Evolutionary conservation across 37 sponge, comb jelly and placozoan genomes (phyloP), one percentile per base, ranked within the genome.

Genomic region (Diacarnus erythraeanus): DNA sequence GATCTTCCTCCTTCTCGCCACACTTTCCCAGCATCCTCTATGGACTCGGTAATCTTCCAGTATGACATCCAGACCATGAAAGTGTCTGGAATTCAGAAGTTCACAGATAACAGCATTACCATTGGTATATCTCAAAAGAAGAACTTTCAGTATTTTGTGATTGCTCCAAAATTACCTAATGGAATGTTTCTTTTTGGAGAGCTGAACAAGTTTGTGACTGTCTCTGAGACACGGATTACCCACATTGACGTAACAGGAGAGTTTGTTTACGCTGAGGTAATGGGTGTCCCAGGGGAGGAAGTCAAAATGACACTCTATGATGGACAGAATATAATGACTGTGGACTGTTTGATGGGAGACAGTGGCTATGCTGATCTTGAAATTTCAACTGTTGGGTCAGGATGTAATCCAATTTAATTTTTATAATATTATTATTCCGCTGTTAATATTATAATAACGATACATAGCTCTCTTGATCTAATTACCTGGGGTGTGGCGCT

Each of bases 151-250:
- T 77, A 80, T 33, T 88, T 85, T 85, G 29, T 41, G 30, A 31
- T 93, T 38, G 89, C 89, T 27, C 89, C 89, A 0, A 42, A 77
- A 0, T 1, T 84, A 0, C 5, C 57, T 6, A 88, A 77, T 64
- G 85, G 90, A 1, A 72, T 67, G 75, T 74, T 51, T 21, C 69
- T 93, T n/a, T 79, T 93, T 61, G 93, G 93, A 26, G 93, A 93
- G 64, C 40, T 81, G 68, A 56, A 59, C 22, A 93, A 93, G 72
- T 33, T 93, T 26, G 71, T 88, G 20, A 8, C 83, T 12, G 64
- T 88, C 41, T 88, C 93, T 41, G 80, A 88, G 61, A 70, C 78
- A 0, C 73, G 93, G 0, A 64, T 90, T 57, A 17, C 18, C n/a
- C 39, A 71, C 15, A 38, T 90, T 36, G 26, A 54, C 27, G 54